Percentiles rank a stretch among this genome's conserved stretches.
These are phyloP conservation scores for Crenuchus spilurus DNA, from an alignment of 2,797 vertebrate genomes.

Conservation along the genomic window DNA sequence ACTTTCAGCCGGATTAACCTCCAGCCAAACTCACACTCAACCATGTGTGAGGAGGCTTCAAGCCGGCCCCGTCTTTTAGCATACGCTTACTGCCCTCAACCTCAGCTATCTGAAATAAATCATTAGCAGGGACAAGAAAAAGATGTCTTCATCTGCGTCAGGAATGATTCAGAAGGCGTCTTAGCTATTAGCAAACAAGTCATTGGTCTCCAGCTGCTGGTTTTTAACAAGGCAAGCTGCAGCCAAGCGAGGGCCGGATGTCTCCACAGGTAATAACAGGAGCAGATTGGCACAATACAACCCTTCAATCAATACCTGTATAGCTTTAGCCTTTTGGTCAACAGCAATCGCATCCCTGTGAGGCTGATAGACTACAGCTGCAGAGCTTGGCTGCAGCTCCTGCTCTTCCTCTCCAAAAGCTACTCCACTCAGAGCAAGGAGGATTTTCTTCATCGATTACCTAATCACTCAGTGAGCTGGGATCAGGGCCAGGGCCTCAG, in stretches of 20 bases:
- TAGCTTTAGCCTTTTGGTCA: constrained; percentile 44
- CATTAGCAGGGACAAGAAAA: constrained; percentile 20
- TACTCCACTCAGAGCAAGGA: constrained; percentile 22
- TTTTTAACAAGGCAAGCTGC: constrained; percentile 20
- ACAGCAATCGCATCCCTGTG: constrained; percentile 35
- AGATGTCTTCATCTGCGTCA: neutral
- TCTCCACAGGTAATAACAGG: constrained; percentile 51
- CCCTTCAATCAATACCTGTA: constrained; percentile 52
- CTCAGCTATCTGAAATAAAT: neutral
- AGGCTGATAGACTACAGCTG: constrained; percentile 37
- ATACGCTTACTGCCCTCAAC: neutral
- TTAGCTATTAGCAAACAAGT: constrained; percentile 7
- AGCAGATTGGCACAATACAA: constrained; percentile 48
- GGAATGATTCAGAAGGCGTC: constrained; percentile 20
- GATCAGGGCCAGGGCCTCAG: constrained; percentile 28
- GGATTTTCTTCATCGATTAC: constrained; percentile 50
- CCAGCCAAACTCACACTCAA: constrained; percentile 43
- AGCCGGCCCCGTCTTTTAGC: constrained; percentile 11
- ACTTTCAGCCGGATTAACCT: constrained; percentile 55
- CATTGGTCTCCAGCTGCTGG: constrained; percentile 15
- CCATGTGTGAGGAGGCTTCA: constrained; percentile 17
- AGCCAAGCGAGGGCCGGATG: constrained; percentile 3
- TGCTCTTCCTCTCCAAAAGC: constrained; percentile 31
- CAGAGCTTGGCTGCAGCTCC: constrained; percentile 29
- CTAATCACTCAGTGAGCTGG: constrained; percentile 39